These are phyloP conservation scores for Australoheros scitulus DNA, from an alignment of 2,113 vertebrate genomes.

Conservation along the genomic window DNA sequence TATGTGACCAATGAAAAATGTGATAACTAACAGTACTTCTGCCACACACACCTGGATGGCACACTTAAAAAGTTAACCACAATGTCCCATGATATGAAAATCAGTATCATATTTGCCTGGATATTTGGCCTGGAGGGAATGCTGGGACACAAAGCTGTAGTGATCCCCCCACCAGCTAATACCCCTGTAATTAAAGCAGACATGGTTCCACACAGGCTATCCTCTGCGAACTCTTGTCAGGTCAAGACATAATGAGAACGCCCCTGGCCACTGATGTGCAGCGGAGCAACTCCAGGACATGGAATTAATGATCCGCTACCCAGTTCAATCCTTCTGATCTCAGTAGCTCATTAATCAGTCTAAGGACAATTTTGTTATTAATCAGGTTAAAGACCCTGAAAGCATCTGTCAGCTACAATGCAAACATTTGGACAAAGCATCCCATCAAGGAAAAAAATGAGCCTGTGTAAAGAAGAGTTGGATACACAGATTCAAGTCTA, in stretches of 20 bases:
- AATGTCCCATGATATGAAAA: not conserved
- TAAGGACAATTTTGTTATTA: slow-evolving; percentile 66
- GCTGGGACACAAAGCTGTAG: slow-evolving; percentile 40
- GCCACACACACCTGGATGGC: not conserved
- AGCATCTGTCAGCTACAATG: slow-evolving; percentile 65
- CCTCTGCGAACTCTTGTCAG: slow-evolving; percentile 28
- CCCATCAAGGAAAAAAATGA: not conserved
- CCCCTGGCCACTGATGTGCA: slow-evolving; percentile 26
- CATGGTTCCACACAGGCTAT: slow-evolving; percentile 31
- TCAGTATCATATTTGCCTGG: not conserved
- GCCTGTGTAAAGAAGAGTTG: not conserved
- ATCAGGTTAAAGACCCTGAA: slow-evolving; percentile 57
- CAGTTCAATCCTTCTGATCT: slow-evolving; percentile 64
- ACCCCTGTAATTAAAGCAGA: slow-evolving; percentile 71
- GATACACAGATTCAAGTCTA: not conserved
- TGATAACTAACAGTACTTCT: not conserved
- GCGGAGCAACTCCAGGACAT: slow-evolving; percentile 39
- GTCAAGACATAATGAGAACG: slow-evolving; percentile 23
- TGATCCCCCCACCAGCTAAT: slow-evolving; percentile 56
- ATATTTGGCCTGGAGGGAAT: slow-evolving; percentile 44
- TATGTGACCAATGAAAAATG: not conserved
- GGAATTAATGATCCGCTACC: slow-evolving; percentile 56
- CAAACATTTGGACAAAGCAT: slow-evolving; percentile 26
- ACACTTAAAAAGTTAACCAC: not conserved
- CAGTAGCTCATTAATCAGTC: slow-evolving; percentile 68